Evolutionary conservation across 2,797 vertebrate genomes (phyloP).

Genomic region (Mus caroli): DNA sequence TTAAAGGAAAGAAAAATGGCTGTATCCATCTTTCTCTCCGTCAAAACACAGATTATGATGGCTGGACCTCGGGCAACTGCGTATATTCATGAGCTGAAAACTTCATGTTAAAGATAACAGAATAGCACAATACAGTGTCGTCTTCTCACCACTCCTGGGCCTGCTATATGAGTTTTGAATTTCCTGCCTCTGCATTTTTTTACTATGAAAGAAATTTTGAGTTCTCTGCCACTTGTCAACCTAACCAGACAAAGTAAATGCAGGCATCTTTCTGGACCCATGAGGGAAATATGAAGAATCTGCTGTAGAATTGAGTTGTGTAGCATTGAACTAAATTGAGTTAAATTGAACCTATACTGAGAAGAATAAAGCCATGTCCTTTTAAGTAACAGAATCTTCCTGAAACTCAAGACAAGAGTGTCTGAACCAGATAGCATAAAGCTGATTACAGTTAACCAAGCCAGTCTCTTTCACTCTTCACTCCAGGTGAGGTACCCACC

Average conservation of each 20-base stretch:
- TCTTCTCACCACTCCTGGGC: neutral
- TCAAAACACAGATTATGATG: neutral
- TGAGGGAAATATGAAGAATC: conserved; percentile 16
- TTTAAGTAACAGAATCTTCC: conserved; percentile 34
- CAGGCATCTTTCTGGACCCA: neutral
- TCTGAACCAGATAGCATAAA: neutral
- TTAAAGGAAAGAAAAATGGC: neutral
- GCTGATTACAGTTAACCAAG: neutral
- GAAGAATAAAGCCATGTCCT: neutral
- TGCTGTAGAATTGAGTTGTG: neutral
- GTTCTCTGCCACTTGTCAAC: neutral
- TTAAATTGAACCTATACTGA: neutral
- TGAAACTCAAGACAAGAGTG: conserved; percentile 44
- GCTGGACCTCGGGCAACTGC: neutral
- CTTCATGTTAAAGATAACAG: neutral
- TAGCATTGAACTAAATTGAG: conserved; percentile 2
- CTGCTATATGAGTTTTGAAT: neutral
- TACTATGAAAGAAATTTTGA: neutral
- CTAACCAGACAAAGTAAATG: conserved; percentile 23
- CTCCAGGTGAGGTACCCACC: neutral
- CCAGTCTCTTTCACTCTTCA: neutral
- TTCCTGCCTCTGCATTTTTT: neutral
- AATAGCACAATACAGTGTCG: neutral
- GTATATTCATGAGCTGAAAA: conserved; percentile 16
- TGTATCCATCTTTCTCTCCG: neutral